Evolutionary conservation across 1,140 invertebrate genomes (phyloP), one percentile per base, ranked within the genome.

Genomic region (Plodia interpunctella): DNA sequence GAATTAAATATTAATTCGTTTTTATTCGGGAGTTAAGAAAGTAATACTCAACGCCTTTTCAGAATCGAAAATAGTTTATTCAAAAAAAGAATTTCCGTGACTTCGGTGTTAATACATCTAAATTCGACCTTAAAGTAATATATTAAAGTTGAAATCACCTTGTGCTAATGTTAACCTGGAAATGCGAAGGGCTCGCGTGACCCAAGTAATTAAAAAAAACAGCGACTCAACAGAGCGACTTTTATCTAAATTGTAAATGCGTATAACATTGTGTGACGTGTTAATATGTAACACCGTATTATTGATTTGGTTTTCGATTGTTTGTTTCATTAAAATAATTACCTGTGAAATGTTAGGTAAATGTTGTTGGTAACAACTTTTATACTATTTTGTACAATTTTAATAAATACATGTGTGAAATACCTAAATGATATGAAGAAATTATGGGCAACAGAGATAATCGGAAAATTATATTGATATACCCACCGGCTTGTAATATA

Each of bases 201-300:
- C 35, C 51, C 32, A 54, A 28, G 35, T 49, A 60, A 60, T 60
- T 60, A 60, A 55, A 54, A 49, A 32, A 49, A 59, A 54, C 58
- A 35, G 28, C 49, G 50, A 32, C 32, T 25, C 51, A 49, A 60
- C 52, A 44, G 58, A 60, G 52, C n/a, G 51, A 53, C 51, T 60
- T 54, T 60, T 60, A 60, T 60, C 58, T 60, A 60, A 60, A 60
- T 60, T 60, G 58, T 60, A 54, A 60, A 60, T 60, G 32, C 20
- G 58, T 50, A 49, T 35, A 60, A 60, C 58, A 49, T 21, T 54
- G 52, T 28, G 53, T 19, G 35, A 60, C 17, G 35, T 60, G 58
- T 60, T 54, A 53, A 57, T 57, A 59, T 17, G 21, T 20, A 13
- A 11, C 15, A 54, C 58, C 51, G 35, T 60, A 35, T 49, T 15